A percentile compares a stretch with the other conserved stretches of the same genome.
phyloP scores from a whole-genome alignment of 2,888 invertebrate genomes.

The Mimachlamys varia region DNA sequence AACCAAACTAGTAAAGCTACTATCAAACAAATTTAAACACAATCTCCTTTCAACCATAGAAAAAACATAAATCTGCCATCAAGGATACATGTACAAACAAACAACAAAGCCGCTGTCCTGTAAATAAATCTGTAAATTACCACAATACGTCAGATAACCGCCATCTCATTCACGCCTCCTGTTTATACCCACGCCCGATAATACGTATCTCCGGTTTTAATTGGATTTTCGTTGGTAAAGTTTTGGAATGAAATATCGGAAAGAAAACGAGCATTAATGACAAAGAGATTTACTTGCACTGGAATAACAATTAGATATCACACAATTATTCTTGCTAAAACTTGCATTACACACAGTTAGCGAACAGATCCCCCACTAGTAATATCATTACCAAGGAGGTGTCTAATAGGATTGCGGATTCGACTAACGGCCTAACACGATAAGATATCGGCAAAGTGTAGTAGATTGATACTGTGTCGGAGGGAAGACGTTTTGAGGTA shows the following conservation, averaged over 20 bases:
- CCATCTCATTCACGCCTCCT: neutral
- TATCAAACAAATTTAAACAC: too few species aligned
- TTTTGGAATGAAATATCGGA: slow-evolving; percentile 16
- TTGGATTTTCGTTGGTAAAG: neutral
- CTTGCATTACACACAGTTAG: slow-evolving; percentile 19
- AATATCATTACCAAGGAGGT: neutral
- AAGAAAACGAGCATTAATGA: slow-evolving; percentile 2
- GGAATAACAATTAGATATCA: slow-evolving; percentile 28
- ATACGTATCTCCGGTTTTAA: neutral
- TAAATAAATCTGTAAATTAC: too few species aligned
- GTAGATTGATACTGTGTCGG: neutral
- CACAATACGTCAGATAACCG: neutral
- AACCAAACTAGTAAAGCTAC: too few species aligned
- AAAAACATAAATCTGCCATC: too few species aligned
- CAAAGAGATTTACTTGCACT: slow-evolving; percentile 17
- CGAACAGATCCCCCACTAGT: neutral
- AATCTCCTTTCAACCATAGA: too few species aligned
- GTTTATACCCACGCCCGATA: neutral
- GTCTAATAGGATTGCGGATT: neutral
- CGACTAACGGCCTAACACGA: neutral
- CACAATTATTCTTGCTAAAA: slow-evolving; percentile 21
- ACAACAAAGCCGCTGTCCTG: too few species aligned
- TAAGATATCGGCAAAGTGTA: neutral
- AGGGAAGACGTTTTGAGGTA: slow-evolving; percentile 10
- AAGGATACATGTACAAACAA: too few species aligned